Conservation (phyloP, 1,140 invertebrate species). For the Philopotamus ludificatus region DNA sequence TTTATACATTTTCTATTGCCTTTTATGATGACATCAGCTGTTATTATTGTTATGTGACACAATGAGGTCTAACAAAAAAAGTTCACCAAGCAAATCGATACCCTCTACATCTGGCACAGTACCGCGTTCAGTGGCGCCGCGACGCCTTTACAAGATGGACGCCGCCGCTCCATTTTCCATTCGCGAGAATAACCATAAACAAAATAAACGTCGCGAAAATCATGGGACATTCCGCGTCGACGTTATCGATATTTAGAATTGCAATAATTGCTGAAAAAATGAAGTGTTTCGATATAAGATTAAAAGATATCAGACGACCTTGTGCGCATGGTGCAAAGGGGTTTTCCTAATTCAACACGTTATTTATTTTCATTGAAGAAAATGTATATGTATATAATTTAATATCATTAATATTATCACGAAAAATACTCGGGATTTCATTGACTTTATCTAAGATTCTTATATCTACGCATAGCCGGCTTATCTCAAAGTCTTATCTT, state of each 20-base stretch:
- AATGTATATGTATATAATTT: not conserved
- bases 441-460: not conserved
- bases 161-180: not conserved
- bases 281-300: not conserved
- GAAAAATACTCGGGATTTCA: not conserved
- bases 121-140: constrained; percentile 12
- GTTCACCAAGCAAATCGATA: constrained; percentile 26
- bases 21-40: too few relatives aligned
- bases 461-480: not conserved
- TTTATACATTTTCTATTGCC: too few relatives aligned
- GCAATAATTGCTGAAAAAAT: not conserved
- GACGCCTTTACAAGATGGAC: constrained; percentile 17
- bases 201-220: not conserved
- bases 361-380: not conserved
- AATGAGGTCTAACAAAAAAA: too few relatives aligned
- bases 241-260: not conserved
- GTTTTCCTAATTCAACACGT: not conserved
- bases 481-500: not conserved
- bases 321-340: too few relatives aligned
- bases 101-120: not conserved
- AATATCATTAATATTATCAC: not conserved
- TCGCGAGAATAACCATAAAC: not conserved
- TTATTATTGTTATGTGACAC: too few relatives aligned
- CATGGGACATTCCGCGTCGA: not conserved
- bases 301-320: not conserved